Percentiles rank a stretch among this genome's conserved stretches.
Conservation (phyloP, 2,113 vertebrate genomes). For the Pleuronectes platessa region DNA sequence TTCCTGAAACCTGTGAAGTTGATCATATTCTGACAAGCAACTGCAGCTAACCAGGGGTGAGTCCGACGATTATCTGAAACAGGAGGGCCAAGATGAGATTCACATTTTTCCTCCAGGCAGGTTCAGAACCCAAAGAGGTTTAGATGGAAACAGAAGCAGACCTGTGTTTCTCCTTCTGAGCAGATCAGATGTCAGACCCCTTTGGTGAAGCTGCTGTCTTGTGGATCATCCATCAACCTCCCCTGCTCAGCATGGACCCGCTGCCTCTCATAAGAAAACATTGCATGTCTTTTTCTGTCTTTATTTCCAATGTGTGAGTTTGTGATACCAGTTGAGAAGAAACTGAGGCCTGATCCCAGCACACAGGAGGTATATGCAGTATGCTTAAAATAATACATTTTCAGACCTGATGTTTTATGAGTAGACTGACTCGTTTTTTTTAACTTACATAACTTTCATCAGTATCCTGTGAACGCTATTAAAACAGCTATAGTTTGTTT, state of each 20-base stretch:
- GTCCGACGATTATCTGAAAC: not conserved
- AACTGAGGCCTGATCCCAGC: slow-evolving; percentile 13
- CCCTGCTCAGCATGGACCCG: slow-evolving; percentile 41
- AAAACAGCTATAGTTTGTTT: too few relatives aligned
- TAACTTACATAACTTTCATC: too few relatives aligned
- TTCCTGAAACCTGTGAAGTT: not conserved
- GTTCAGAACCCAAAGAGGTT: slow-evolving; percentile 16
- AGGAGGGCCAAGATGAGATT: slow-evolving; percentile 16
- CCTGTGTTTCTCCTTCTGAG: slow-evolving; percentile 28
- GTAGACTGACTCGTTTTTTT: too few relatives aligned
- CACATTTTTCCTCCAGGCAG: not conserved
- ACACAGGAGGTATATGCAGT: slow-evolving; percentile 28
- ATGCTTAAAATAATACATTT: not conserved
- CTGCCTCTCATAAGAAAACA: slow-evolving; percentile 50
- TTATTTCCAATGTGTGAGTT: slow-evolving; percentile 18
- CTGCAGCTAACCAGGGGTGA: not conserved
- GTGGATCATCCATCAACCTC: slow-evolving; percentile 45
- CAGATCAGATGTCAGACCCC: slow-evolving; percentile 41
- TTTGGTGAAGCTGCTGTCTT: slow-evolving; percentile 35
- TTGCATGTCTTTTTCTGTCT: slow-evolving; percentile 37
- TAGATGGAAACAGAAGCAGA: slow-evolving; percentile 53
- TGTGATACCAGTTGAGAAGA: slow-evolving; percentile 23
- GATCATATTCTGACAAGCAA: not conserved
- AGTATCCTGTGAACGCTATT: too few relatives aligned
- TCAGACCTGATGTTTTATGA: slow-evolving; percentile 6